These are phyloP conservation scores for Zaprionus kolodkinae DNA, from an alignment of 1,140 invertebrate genomes.

Conservation along the genomic window DNA sequence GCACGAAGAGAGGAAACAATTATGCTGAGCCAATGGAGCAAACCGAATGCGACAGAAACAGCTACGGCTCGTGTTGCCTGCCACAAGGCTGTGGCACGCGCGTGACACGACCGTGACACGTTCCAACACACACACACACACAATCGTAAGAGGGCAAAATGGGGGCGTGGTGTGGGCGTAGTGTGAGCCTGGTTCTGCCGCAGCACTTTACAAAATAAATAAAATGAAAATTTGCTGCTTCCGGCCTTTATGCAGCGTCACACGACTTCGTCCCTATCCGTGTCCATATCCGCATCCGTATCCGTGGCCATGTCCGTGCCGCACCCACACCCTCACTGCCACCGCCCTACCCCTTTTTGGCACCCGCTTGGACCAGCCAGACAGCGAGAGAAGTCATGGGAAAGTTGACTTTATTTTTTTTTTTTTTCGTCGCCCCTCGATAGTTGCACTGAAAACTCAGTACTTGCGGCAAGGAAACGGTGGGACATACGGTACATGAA, in stretches of 20 bases:
- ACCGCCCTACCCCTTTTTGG: no score
- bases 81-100: conserved; percentile 4
- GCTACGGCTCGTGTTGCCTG: conserved; percentile 40
- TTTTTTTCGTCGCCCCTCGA: no score
- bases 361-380: background rate
- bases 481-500: background rate
- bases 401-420: background rate
- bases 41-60: conserved; percentile 61
- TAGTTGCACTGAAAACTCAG: conserved; percentile 2
- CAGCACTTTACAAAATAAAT: conserved; percentile 80
- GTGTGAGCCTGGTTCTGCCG: conserved; percentile 19
- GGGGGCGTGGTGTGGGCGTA: background rate
- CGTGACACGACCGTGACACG: conserved; percentile 49
- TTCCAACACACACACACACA: background rate
- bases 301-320: conserved; percentile 66
- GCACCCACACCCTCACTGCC: background rate
- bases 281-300: conserved; percentile 64
- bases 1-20: conserved; percentile 62
- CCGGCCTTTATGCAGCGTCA: conserved; percentile 60
- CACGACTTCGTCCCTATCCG: conserved; percentile 35
- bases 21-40: conserved; percentile 77
- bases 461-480: background rate
- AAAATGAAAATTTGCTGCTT: conserved; percentile 81
- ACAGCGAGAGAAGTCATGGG: background rate
- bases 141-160: background rate